Evolutionary conservation across 2,888 invertebrate species (phyloP).

Genomic region (Agriotes lineatus): DNA sequence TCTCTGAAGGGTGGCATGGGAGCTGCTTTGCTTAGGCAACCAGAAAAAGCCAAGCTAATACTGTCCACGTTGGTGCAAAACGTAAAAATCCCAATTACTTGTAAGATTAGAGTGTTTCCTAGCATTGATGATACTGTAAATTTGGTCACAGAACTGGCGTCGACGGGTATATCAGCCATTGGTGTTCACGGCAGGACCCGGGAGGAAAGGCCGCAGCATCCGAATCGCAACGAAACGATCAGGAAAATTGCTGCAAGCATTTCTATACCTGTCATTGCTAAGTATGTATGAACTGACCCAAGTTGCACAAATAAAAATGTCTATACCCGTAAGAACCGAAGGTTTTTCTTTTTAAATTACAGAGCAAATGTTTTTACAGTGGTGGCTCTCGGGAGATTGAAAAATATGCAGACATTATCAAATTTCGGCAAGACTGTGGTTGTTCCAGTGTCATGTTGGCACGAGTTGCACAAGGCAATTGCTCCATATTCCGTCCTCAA

Average conservation of each 20-base stretch:
- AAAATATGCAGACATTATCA: conserved; percentile 79
- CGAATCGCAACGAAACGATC: conserved; percentile 82
- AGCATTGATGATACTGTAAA: conserved; percentile 82
- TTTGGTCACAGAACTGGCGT: conserved; percentile 82
- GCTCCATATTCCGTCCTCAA: conserved; percentile 89
- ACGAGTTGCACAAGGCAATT: conserved; percentile 92
- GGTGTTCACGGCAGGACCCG: conserved; percentile 95
- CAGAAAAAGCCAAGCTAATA: conserved; percentile 87
- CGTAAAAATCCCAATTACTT: conserved; percentile 91
- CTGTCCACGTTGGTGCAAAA: conserved; percentile 83
- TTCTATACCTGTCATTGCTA: conserved; percentile 94
- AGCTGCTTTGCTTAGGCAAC: conserved; percentile 87
- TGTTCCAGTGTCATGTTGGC: conserved; percentile 96
- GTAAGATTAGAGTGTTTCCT: conserved; percentile 92
- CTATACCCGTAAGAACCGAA: too few relatives aligned
- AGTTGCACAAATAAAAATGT: too few relatives aligned
- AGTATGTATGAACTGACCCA: conserved; percentile 69
- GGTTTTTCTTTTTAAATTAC: too few relatives aligned
- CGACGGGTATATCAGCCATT: conserved; percentile 91
- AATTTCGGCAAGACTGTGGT: conserved; percentile 83
- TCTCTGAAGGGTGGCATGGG: conserved; percentile 99
- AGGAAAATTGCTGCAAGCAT: conserved; percentile 79
- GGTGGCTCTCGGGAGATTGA: conserved; percentile 94
- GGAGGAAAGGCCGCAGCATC: conserved; percentile 89
- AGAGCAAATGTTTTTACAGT: conserved; percentile 72